Base-by-base conservation (phyloP, 92 coral and sea anemone genomes). In the Palythoa caribaeorum region DNA sequence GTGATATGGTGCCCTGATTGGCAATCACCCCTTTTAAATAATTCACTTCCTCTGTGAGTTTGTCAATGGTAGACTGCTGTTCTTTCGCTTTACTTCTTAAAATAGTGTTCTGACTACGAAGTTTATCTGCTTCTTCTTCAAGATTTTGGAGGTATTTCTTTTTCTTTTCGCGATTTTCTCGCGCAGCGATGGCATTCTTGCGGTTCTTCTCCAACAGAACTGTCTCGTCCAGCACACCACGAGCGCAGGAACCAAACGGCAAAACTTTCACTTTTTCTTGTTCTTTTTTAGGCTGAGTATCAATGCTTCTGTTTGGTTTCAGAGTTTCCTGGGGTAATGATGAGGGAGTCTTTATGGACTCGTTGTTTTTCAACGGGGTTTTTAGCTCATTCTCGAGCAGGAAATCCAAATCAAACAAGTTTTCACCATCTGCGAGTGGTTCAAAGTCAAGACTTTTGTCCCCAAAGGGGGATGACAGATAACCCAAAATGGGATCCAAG, bases 121-220 rank as follows among this genome's bases (percentile, higher is more conserved):
- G 93, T 15, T 91, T 77, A 2, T 48, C 51, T 16, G 92, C 94
- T 51, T 94, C 94, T 14, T 57, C 90, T 65, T 97, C 98, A 11
- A 97, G 91, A 10, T 88, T 91, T 48, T 91, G 92, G 5, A 97
- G 70, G 87, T 97, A 97, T 48, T 90, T 79, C 86, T 97, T 97
- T 92, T 96, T 97, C 88, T 94, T 97, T 72, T 83, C 55, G 16
- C 99, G 95, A 55, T 97, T 97, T 62, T 97, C 98, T 40, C 96
- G 89, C 1, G 99, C 99, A 60, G 95, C 94, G 39, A 94, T 88
- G 39, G 99, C 99, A 77, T 96, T 97, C 91, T 87, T 96, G 76
- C 78, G 80, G 80, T 90, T 94, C 54, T 83, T 90, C 38, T 95
- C 99, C 2, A 66, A 74, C 9, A 79, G 72, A 51, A 84, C 91